A percentile compares a stretch with the other conserved stretches of the same genome.
These are phyloP conservation scores for Glossosoma conforme DNA, from an alignment of 1,140 invertebrate species.

Conservation along the genomic window DNA sequence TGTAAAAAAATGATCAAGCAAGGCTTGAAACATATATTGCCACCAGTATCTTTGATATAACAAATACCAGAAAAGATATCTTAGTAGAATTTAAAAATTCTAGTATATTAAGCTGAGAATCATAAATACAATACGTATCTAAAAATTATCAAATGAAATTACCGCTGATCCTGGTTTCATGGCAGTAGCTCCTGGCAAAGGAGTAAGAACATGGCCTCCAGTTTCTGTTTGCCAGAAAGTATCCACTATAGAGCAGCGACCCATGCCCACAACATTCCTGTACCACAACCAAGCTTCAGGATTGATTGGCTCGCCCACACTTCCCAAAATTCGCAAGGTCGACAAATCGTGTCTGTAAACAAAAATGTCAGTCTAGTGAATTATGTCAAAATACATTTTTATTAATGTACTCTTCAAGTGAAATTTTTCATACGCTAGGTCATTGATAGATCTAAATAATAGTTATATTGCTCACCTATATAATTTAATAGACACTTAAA, in stretches of 20 bases:
- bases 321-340: conserved; percentile 78
- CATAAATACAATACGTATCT: no score
- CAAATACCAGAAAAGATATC: no score
- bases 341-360: conserved; percentile 54
- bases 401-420: background rate
- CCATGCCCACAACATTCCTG: conserved; percentile 77
- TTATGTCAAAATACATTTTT: background rate
- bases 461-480: background rate
- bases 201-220: conserved; percentile 90
- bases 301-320: conserved; percentile 97
- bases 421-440: background rate
- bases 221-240: conserved; percentile 99
- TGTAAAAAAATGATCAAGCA: no score
- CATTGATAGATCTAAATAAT: background rate
- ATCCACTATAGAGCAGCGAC: conserved; percentile 86
- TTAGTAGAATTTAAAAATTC: no score
- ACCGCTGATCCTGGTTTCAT: conserved; percentile 97
- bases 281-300: conserved; percentile 98
- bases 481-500: no score
- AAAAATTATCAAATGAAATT: conserved; percentile 38
- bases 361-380: conserved; percentile 13
- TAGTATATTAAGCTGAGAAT: no score
- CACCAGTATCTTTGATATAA: no score
- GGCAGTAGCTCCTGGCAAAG: conserved; percentile 88
- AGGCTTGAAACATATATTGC: no score